Evolutionary conservation across 2,888 invertebrate genomes (phyloP), one percentile per base, ranked within the genome.

Genomic region (Plebejus anna): DNA sequence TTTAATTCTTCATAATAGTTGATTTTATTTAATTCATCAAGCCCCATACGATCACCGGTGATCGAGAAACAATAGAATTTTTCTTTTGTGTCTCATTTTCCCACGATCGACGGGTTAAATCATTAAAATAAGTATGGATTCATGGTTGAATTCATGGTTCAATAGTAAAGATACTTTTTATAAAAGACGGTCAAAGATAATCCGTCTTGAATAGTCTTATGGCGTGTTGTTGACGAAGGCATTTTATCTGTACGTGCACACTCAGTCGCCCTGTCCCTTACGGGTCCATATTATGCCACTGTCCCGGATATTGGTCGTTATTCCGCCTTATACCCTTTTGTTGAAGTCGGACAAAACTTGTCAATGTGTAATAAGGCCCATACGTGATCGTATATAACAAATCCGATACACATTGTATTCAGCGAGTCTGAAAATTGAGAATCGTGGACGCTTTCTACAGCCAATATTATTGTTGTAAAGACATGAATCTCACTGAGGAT

Each of bases 261-360:
- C 70, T 70, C 70, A 38, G 38, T 16, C 9, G 70, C 16, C 11
- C n/a, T 61, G 61, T 22, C 61, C 61, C 61, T 61, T 28, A 9
- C 61, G 11, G 70, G 13, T 6, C 38, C 70, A 70, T 38, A 70
- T 70, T 38, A 70, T 70, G 70, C 70, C 38, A n/a, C 38, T 70
- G 70, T 70, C 70, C 70, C 70, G 70, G 70, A 70, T 38, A 38
- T 70, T 70, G 70, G 70, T 70, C 70, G 70, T 70, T 70, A 70
- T 70, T 70, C 38, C 70, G 38, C 70, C 70, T 70, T 70, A 70
- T 36, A 70, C 32, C 38, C 70, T 38, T 70, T 70, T 70, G 70
- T 70, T 70, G 70, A 38, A 38, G 36, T 38, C 5, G 16, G 70
- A 70, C 6, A 70, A 70, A 13, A 16, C 38, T 38, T 70, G 70